These are phyloP conservation scores for Philereme vetulata DNA, from an alignment of 2,888 invertebrate genomes.

Conservation along the genomic window DNA sequence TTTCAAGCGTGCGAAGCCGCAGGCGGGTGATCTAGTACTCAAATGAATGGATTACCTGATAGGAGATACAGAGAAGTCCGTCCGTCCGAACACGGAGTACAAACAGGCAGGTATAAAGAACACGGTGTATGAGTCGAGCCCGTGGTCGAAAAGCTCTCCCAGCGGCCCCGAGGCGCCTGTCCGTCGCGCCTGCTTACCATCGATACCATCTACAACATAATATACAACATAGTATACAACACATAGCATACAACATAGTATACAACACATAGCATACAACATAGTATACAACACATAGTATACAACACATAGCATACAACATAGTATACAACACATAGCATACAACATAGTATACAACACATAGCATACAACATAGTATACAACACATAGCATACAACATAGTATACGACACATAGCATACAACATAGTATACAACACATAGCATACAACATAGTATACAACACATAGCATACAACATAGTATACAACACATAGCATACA, in stretches of 20 bases:
- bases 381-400: background rate
- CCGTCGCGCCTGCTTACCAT: constrained; percentile 98
- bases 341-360: too few relatives aligned
- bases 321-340: background rate
- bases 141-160: constrained; percentile 99
- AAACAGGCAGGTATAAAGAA: constrained; percentile 96
- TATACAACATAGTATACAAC: too few relatives aligned
- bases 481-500: background rate
- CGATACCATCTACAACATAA: constrained; percentile 92
- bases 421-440: background rate
- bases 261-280: constrained; percentile 55
- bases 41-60: constrained; percentile 55
- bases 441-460: too few relatives aligned
- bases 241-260: too few relatives aligned
- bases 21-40: too few relatives aligned
- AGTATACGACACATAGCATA: too few relatives aligned
- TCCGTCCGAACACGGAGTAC: constrained; percentile 95
- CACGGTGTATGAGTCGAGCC: constrained; percentile 98
- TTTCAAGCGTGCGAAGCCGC: too few relatives aligned
- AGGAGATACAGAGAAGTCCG: constrained; percentile 86
- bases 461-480: too few relatives aligned
- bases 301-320: too few relatives aligned
- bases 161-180: constrained; percentile 97
- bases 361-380: too few relatives aligned
- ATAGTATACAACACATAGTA: too few relatives aligned